Evolutionary conservation across 2,113 vertebrate species (phyloP).

Genomic region (Phalacrocorax brasilianus): DNA sequence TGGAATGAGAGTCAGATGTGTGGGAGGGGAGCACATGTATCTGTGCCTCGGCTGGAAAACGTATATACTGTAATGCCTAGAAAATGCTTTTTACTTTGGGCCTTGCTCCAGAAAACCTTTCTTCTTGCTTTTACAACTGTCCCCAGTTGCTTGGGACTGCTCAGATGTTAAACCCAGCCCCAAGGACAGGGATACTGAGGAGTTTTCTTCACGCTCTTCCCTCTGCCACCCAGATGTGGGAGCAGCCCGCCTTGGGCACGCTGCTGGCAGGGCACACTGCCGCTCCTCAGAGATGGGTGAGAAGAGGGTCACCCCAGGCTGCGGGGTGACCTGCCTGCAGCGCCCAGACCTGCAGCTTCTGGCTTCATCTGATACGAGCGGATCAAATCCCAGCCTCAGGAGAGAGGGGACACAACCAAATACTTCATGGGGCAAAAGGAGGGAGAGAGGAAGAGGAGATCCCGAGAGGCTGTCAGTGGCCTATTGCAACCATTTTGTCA

Average conservation of each 20-base stretch:
- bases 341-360: background rate
- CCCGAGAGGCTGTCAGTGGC: background rate
- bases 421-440: too few relatives aligned
- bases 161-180: background rate
- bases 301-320: background rate
- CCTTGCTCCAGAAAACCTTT: constrained; percentile 17
- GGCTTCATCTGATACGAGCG: fast-evolving
- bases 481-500: background rate
- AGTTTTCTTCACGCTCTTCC: background rate
- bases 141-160: background rate
- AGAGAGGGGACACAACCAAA: background rate
- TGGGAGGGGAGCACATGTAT: background rate
- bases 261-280: fast-evolving
- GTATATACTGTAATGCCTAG: background rate
- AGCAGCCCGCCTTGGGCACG: background rate
- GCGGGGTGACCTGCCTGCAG: background rate
- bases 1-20: background rate
- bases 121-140: background rate
- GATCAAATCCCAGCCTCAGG: background rate
- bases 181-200: background rate
- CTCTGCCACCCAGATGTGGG: background rate
- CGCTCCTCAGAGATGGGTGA: background rate
- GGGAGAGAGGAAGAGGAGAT: background rate
- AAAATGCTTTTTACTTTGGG: constrained; percentile 6
- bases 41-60: constrained; percentile 9